These are phyloP conservation scores for Empis livida DNA, from an alignment of 2,888 invertebrate genomes.

Conservation along the genomic window DNA sequence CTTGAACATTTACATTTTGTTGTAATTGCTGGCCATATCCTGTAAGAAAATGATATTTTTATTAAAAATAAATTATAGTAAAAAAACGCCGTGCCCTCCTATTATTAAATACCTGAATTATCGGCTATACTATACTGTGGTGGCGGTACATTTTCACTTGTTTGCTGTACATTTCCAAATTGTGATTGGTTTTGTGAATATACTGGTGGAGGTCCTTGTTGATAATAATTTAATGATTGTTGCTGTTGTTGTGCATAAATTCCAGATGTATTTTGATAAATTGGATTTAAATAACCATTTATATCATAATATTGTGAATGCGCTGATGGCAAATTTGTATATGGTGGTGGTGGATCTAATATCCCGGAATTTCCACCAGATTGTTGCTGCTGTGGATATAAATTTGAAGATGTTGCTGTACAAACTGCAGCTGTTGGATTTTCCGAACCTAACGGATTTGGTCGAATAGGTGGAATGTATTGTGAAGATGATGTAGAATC, in stretches of 20 bases:
- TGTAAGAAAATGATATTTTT: too few species aligned
- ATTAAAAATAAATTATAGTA: too few species aligned
- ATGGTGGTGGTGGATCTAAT: conserved; percentile 29
- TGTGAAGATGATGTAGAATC: conserved; percentile 1
- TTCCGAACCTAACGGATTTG: conserved; percentile 61
- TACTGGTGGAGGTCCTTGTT: too few species aligned
- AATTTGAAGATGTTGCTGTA: conserved; percentile 8
- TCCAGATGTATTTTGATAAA: conserved; percentile 30
- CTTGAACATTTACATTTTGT: too few species aligned
- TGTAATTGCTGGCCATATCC: too few species aligned
- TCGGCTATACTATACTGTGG: too few species aligned
- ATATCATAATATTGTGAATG: conserved; percentile 25
- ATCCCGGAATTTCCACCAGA: background rate
- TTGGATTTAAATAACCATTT: conserved; percentile 30
- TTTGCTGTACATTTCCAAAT: too few species aligned
- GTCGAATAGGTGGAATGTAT: conserved; percentile 47
- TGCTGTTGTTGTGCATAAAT: background rate
- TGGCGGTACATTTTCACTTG: too few species aligned
- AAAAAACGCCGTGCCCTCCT: too few species aligned
- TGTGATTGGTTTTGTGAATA: too few species aligned
- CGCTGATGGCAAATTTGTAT: conserved; percentile 20
- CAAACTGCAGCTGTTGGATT: conserved; percentile 30
- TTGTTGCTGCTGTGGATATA: background rate
- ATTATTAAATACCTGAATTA: too few species aligned
- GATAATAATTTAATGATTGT: too few species aligned